Evolutionary conservation across 2,888 invertebrate species (phyloP).

Genomic region (Aphidius colemani): DNA sequence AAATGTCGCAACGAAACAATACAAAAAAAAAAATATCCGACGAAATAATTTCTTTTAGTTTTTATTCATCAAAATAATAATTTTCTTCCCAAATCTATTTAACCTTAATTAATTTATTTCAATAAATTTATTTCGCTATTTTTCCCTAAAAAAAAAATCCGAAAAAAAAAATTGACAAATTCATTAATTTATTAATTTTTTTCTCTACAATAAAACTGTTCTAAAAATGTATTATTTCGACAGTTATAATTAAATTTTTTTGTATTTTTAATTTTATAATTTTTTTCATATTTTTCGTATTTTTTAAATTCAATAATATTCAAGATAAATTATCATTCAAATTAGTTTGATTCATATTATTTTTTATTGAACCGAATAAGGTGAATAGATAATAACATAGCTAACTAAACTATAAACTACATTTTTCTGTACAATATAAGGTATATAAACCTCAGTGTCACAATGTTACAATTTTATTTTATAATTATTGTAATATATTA

Average conservation of each 20-base stretch:
- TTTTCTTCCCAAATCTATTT: neutral
- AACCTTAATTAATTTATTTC: no score
- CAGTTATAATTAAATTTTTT: conserved; percentile 29
- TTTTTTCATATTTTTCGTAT: conserved; percentile 18
- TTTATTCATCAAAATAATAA: conserved; percentile 17
- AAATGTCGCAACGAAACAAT: no score
- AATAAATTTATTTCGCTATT: no score
- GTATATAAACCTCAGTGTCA: conserved; percentile 36
- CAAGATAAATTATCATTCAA: no score
- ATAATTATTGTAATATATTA: conserved; percentile 5
- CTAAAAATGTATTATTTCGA: conserved; percentile 37
- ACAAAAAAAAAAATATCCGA: no score
- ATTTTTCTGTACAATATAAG: conserved; percentile 58
- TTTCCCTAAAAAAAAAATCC: no score
- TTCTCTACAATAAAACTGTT: conserved; percentile 29
- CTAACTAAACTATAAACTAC: conserved; percentile 57
- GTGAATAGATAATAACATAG: conserved; percentile 49
- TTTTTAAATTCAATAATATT: conserved; percentile 33
- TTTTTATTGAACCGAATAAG: conserved; percentile 31
- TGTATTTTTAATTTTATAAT: conserved; percentile 16
- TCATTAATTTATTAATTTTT: no score
- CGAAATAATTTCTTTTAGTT: no score
- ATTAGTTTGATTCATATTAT: no score
- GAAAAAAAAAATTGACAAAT: no score
- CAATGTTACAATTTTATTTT: conserved; percentile 21